Evolutionary conservation across 2,888 invertebrate species (phyloP), one percentile per base, ranked within the genome.

Genomic region (Pyrochroa serraticornis): DNA sequence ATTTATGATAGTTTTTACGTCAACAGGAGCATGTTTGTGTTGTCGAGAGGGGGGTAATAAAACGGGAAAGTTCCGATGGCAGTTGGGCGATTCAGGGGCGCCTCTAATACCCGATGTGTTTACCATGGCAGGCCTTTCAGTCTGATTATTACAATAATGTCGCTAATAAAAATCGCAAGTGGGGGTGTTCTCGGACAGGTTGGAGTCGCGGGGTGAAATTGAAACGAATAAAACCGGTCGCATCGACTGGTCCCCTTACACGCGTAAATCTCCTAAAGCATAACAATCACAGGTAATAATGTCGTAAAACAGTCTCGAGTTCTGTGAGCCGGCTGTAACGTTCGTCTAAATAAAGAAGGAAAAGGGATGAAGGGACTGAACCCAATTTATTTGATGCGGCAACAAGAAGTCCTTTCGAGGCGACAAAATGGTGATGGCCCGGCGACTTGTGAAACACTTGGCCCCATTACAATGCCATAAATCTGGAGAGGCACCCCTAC

Each of bases 381-480:
- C 72, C 77, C 77, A 75, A 79, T 79, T 79, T 79, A 79, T 79
- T 78, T 76, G 75, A 76, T 75, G 75, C 71, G 73, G 72, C 75
- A 76, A 78, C 76, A 77, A 77, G 77, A 75, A 76, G 75, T 74
- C 75, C 73, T 72, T 75, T 72, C 69, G 71, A 74, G 79, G 81
- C 81, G 81, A 82, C 82, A 82, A 82, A 80, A 82, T 81, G 82
- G 82, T 82, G 83, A 83, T 82, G 82, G 82, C 79, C 79, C 79
- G 82, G 81, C 82, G 83, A 83, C 82, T 82, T 81, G 83, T 80
- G 82, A 83, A 83, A 81, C 83, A 83, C 83, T 83, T 83, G 83
- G 83, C 82, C 83, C 83, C 82, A 83, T 83, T 83, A 83, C 83
- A 80, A 81, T 79, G 80, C 82, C 77, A 84, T 84, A 84, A 84